These are phyloP conservation scores for Himalopsyche tibetana DNA, from an alignment of 2,888 invertebrate genomes.

Conservation along the genomic window DNA sequence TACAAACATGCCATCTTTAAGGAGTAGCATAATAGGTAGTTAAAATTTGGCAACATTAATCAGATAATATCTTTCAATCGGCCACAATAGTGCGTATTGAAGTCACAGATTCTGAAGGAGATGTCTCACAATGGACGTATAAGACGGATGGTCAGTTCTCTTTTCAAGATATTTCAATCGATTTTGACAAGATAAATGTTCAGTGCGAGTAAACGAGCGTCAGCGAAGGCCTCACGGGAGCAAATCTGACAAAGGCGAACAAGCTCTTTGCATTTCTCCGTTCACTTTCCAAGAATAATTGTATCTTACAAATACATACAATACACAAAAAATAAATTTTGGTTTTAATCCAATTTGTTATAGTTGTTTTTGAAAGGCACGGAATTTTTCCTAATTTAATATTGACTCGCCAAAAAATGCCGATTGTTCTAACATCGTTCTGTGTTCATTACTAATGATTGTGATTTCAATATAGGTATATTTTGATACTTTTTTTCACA, in stretches of 20 bases:
- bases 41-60: not conserved
- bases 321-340: too few relatives aligned
- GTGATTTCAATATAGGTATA: too few relatives aligned
- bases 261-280: not conserved
- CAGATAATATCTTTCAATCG: slow-evolving; percentile 1
- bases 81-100: slow-evolving; percentile 14
- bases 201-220: slow-evolving; percentile 39
- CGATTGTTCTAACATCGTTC: too few relatives aligned
- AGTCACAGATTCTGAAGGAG: not conserved
- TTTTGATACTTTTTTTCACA: too few relatives aligned
- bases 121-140: not conserved
- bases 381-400: too few relatives aligned
- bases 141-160: slow-evolving; percentile 54
- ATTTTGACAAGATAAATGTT: slow-evolving; percentile 55
- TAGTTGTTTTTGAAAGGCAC: too few relatives aligned
- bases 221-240: slow-evolving; percentile 28
- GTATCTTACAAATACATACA: too few relatives aligned
- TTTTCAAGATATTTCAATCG: slow-evolving; percentile 50
- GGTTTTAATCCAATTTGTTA: too few relatives aligned
- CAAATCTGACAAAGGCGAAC: not conserved
- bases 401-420: too few relatives aligned
- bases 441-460: too few relatives aligned
- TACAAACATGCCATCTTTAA: too few relatives aligned
- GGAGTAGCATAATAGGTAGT: too few relatives aligned
- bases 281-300: not conserved